A percentile compares a stretch with the other conserved stretches of the same genome.
Evolutionary conservation across 2,888 invertebrate species (phyloP).

Genomic region (Luperina nickerlii): DNA sequence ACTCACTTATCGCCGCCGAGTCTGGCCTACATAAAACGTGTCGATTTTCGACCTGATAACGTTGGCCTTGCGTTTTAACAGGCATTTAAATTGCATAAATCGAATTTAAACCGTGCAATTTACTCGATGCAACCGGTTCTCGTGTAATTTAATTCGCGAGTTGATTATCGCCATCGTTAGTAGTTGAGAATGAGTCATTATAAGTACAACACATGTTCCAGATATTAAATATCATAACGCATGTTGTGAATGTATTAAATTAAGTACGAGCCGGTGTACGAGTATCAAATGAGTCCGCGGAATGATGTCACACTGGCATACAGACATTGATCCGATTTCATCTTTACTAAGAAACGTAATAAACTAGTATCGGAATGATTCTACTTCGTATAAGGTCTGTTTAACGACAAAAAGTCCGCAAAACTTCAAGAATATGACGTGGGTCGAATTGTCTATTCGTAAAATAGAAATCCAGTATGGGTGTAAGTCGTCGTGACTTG

Average conservation of each 20-base stretch:
- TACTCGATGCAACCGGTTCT: conserved; percentile 82
- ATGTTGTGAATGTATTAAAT: conserved; percentile 67
- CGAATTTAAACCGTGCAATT: conserved; percentile 82
- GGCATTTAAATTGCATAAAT: conserved; percentile 86
- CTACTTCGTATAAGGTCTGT: conserved; percentile 26
- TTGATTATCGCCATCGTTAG: conserved; percentile 75
- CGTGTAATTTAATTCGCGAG: conserved; percentile 81
- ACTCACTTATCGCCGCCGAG: conserved; percentile 79
- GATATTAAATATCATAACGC: conserved; percentile 73
- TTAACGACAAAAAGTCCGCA: conserved; percentile 43
- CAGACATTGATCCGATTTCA: conserved; percentile 61
- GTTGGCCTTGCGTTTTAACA: conserved; percentile 85
- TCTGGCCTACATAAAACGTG: conserved; percentile 86
- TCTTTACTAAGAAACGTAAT: conserved; percentile 52
- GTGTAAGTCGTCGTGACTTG: conserved; percentile 77
- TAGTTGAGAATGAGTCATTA: conserved; percentile 79
- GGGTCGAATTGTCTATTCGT: conserved; percentile 69
- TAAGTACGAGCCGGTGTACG: conserved; percentile 39
- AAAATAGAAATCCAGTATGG: conserved; percentile 76
- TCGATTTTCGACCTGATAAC: conserved; percentile 86
- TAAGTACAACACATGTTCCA: conserved; percentile 70
- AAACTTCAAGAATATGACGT: conserved; percentile 62
- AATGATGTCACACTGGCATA: conserved; percentile 71
- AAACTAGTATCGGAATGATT: conserved; percentile 26
- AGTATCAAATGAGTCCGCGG: conserved; percentile 54